Conservation (phyloP, 30 jellyfish, hydroid and myxozoan species). For the Turritopsis dohrnii region DNA sequence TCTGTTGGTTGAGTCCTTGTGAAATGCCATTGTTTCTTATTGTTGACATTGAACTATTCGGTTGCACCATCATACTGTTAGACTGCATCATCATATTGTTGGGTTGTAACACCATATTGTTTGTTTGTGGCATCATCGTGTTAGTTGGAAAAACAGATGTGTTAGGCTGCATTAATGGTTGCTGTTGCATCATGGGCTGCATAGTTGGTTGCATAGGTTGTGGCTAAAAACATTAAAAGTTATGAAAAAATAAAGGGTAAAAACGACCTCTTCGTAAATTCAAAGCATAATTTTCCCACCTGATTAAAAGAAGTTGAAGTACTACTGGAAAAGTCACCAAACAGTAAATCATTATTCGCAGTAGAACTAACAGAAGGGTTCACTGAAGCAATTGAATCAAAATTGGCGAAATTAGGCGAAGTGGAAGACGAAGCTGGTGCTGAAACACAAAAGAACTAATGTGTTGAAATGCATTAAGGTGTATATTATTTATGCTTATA, state of each 20-base stretch:
- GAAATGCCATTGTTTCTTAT: neutral
- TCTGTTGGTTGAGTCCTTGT: neutral
- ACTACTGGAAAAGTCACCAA: neutral
- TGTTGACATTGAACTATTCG: neutral
- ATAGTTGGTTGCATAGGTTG: neutral
- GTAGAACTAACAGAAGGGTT: slow-evolving; percentile 6
- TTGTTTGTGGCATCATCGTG: slow-evolving; percentile 14
- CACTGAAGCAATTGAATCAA: slow-evolving; percentile 32
- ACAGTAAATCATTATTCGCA: neutral
- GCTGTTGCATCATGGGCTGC: neutral
- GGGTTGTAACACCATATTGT: neutral
- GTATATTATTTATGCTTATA: neutral
- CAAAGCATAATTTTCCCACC: neutral
- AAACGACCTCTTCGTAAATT: neutral
- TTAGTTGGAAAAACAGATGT: neutral
- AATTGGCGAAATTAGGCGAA: slow-evolving; percentile 15
- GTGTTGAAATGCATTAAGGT: neutral
- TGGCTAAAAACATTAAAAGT: neutral
- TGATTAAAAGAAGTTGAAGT: neutral
- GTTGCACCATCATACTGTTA: neutral
- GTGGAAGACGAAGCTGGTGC: slow-evolving; percentile 12
- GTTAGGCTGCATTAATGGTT: neutral
- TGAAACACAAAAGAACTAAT: no score
- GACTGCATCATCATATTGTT: neutral
- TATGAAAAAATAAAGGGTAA: neutral